Base-by-base conservation (phyloP, 2,113 vertebrate genomes). In the Erinaceus europaeus region DNA sequence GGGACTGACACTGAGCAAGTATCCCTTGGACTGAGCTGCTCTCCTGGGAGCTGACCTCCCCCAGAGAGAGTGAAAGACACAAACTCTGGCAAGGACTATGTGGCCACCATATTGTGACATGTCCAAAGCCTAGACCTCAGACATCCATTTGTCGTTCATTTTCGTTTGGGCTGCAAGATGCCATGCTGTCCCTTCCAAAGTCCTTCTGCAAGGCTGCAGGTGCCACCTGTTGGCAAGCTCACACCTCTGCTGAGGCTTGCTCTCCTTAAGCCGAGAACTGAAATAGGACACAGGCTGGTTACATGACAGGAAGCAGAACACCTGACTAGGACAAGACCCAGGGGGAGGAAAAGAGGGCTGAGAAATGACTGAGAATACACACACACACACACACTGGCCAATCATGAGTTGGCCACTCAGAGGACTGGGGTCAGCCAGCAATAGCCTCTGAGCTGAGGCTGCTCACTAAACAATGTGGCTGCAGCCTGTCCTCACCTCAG, bases 251-350 rank as follows among this genome's bases (percentile, higher is more conserved):
- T 29, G 57, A 85, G 14, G 4, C 68, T 93, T 91, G 82, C 29
- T 90, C 83, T 94, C 89, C 74, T 93, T 72, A 57, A 40, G 14
- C 79, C 48, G 76, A 87, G 83, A 93, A 68, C 62, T 75, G n/a
- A 93, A 95, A 93, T 94, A 94, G 95, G 76, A 72, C 91, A 91
- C 74, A 17, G 82, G 20, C 88, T 55, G 71, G n/a, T 61, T 89
- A 92, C 90, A 94, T 91, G 92, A 50, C 75, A 55, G 50, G 92
- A 95, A 93, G 38, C 90, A 25, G 91, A 89, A 67, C 91, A 93
- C 86, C 91, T 85, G 91, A 95, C 89, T 94, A 91, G 93, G 94
- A 90, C 93, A 91, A 86, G 93, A 76, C 93, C 92, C 93, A 94
- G 71, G 91, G 85, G 90, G 62, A 52, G 82, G 46, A 94, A 91